phyloP scores from a whole-genome alignment of 35 echinoderm and acorn worm genomes.

The Lytechinus variegatus region DNA sequence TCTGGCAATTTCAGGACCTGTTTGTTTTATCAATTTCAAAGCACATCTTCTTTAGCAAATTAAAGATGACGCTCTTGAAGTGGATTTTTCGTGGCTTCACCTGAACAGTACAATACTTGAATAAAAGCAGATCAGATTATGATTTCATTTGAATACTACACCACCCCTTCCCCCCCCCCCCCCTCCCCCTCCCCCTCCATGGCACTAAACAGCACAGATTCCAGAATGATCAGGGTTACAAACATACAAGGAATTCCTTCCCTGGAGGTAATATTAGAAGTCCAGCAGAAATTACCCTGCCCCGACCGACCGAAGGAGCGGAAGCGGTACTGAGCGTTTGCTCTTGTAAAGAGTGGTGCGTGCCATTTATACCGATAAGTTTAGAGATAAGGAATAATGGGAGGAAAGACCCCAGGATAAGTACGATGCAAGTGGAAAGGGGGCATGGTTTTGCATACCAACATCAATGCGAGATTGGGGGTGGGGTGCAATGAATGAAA shows the following conservation, averaged over 20 bases:
- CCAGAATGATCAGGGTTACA: neutral
- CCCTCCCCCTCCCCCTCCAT: no score
- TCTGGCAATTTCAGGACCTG: no score
- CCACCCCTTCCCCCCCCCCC: no score
- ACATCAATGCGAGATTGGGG: neutral
- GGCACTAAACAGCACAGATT: neutral
- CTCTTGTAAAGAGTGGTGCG: neutral
- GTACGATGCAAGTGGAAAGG: neutral
- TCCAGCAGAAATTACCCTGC: slow-evolving; percentile 14
- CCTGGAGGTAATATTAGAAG: neutral
- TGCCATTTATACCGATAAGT: slow-evolving; percentile 18
- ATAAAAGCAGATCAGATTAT: no score
- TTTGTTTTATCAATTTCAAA: no score
- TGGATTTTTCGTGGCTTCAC: no score
- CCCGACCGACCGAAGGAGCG: neutral
- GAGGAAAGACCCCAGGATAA: neutral
- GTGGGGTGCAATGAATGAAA: neutral
- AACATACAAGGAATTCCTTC: neutral
- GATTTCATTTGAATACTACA: no score
- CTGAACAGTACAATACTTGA: no score
- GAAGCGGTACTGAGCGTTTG: neutral
- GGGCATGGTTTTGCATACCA: slow-evolving; percentile 16
- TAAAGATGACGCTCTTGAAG: no score
- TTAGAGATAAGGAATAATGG: slow-evolving; percentile 19
- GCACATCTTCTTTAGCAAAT: no score